phyloP scores from a whole-genome alignment of 2,113 vertebrate genomes.

The Cairina moschata region DNA sequence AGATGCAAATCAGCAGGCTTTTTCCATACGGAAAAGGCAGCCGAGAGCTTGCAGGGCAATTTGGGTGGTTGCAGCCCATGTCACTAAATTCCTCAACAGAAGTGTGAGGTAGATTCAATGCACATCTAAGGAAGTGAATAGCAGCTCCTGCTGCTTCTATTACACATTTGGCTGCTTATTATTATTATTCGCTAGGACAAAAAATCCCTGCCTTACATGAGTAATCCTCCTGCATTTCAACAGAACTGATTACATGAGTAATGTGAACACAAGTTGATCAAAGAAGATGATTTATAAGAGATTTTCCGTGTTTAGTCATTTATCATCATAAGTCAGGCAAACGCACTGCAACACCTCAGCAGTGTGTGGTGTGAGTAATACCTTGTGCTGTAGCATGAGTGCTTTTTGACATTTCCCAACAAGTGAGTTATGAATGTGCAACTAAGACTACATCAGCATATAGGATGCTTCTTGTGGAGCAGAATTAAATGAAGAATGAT shows the following conservation, averaged over 20 bases:
- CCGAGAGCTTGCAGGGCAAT: neutral
- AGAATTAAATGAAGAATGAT: neutral
- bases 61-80: neutral
- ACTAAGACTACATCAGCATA: neutral
- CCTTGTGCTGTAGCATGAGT: neutral
- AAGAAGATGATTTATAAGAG: constrained; percentile 17
- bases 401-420: neutral
- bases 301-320: constrained; percentile 39
- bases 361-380: neutral
- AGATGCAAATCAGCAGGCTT: neutral
- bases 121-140: neutral
- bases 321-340: constrained; percentile 6
- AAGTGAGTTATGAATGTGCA: neutral
- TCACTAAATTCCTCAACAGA: neutral
- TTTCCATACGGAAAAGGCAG: neutral
- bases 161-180: neutral
- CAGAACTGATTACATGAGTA: constrained; percentile 28
- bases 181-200: neutral
- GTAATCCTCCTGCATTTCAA: constrained; percentile 21
- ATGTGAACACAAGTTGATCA: constrained; percentile 35
- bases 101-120: neutral
- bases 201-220: constrained; percentile 11
- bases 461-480: neutral
- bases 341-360: neutral
- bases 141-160: constrained; percentile 32